phyloP scores from a whole-genome alignment of 2,888 invertebrate genomes.

The Stegana nigrithorax region DNA sequence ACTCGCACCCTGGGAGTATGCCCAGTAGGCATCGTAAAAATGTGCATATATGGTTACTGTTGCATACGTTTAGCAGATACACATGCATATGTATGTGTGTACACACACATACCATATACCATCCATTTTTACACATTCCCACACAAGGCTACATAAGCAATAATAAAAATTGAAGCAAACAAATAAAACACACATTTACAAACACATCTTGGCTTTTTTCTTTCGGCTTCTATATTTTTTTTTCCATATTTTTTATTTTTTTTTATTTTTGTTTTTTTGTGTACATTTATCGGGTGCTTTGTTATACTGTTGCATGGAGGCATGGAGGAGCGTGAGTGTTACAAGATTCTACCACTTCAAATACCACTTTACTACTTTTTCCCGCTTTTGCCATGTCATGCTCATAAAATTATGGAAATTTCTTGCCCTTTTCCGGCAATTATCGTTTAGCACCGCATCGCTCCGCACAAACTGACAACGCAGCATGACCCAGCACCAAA shows the following conservation, averaged over 20 bases:
- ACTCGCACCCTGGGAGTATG: too few relatives aligned
- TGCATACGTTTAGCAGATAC: too few relatives aligned
- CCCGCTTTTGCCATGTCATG: conserved; percentile 32
- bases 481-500: too few relatives aligned
- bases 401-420: conserved; percentile 60
- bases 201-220: too few relatives aligned
- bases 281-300: too few relatives aligned
- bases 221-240: background rate
- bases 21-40: too few relatives aligned
- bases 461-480: background rate
- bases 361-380: background rate
- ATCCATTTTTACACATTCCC: conserved; percentile 6
- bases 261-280: background rate
- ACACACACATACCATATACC: background rate
- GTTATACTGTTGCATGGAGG: too few relatives aligned
- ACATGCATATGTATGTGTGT: background rate
- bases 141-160: conserved; percentile 47
- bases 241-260: background rate
- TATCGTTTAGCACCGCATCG: conserved; percentile 32
- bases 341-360: background rate
- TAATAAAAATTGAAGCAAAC: conserved; percentile 55
- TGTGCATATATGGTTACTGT: too few relatives aligned
- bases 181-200: too few relatives aligned
- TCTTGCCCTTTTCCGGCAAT: conserved; percentile 42
- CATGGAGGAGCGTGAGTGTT: too few relatives aligned